Evolutionary conservation across 2,113 vertebrate genomes (phyloP).

Genomic region (Chitala chitala): DNA sequence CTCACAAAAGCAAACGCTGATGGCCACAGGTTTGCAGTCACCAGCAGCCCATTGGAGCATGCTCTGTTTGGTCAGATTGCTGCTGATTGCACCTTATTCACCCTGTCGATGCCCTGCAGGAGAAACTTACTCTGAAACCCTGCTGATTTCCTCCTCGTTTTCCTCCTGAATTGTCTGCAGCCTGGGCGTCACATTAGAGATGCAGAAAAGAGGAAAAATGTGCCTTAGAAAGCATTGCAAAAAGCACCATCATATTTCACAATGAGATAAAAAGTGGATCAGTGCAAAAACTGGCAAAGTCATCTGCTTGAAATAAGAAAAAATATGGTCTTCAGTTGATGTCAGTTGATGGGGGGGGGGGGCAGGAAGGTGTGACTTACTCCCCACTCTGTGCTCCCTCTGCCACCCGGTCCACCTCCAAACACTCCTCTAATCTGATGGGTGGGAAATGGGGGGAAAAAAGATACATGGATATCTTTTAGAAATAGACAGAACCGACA

Average conservation of each 20-base stretch:
- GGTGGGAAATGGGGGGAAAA: no score
- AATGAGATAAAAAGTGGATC: no score
- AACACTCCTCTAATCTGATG: conserved; percentile 51
- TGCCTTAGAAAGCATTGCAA: no score
- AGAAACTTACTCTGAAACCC: conserved; percentile 54
- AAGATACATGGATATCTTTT: no score
- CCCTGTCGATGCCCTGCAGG: no score
- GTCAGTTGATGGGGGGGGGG: background rate
- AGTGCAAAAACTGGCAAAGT: no score
- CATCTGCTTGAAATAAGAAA: background rate
- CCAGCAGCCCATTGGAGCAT: background rate
- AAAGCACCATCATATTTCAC: no score
- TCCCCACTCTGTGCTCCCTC: conserved; percentile 56
- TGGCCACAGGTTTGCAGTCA: no score
- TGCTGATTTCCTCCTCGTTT: conserved; percentile 31
- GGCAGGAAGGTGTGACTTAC: background rate
- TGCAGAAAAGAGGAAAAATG: background rate
- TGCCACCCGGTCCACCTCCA: conserved; percentile 52
- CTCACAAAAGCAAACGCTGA: no score
- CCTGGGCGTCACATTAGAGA: conserved; percentile 43
- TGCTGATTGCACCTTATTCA: no score
- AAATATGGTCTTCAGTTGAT: background rate
- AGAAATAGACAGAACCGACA: background rate
- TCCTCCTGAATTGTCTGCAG: conserved; percentile 41
- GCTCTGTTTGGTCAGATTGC: background rate